Evolutionary conservation across 2,113 vertebrate genomes (phyloP).

Genomic region (Dromaius novaehollandiae): DNA sequence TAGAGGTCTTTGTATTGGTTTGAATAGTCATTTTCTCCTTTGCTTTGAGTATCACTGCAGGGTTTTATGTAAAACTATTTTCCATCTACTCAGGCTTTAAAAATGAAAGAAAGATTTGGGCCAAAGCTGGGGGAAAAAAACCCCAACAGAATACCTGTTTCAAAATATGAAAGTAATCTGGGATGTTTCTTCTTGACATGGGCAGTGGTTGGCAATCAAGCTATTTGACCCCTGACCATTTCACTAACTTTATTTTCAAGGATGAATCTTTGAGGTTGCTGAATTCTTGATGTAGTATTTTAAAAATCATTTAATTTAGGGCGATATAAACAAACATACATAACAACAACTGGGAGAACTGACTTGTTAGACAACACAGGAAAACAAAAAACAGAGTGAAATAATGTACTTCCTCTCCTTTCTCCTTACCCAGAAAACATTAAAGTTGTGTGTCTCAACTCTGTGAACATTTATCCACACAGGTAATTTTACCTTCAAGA

Average conservation of each 20-base stretch:
- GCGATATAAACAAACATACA: not conserved
- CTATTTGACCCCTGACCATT: conserved; percentile 4
- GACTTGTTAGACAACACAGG: not conserved
- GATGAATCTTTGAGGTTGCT: not conserved
- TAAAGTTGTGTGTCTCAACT: not conserved
- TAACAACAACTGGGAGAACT: not conserved
- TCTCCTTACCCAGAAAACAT: not conserved
- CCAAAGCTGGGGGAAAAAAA: conserved; percentile 11
- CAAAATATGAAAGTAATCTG: conserved; percentile 17
- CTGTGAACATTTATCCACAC: not conserved
- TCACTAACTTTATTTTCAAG: conserved; percentile 17
- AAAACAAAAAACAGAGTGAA: not conserved
- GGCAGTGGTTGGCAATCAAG: conserved; percentile 26
- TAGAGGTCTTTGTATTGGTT: not conserved
- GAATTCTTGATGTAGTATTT: not conserved
- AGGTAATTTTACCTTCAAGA: not conserved
- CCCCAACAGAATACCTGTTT: not conserved
- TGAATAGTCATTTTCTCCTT: not conserved
- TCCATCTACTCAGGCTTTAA: not conserved
- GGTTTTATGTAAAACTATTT: not conserved
- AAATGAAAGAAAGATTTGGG: not conserved
- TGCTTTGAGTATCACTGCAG: not conserved
- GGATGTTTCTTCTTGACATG: conserved; percentile 53
- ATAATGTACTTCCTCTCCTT: not conserved
- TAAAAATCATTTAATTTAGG: not conserved